Evolutionary conservation across 2,113 vertebrate species (phyloP).

Genomic region (Gorsachius goisagi): DNA sequence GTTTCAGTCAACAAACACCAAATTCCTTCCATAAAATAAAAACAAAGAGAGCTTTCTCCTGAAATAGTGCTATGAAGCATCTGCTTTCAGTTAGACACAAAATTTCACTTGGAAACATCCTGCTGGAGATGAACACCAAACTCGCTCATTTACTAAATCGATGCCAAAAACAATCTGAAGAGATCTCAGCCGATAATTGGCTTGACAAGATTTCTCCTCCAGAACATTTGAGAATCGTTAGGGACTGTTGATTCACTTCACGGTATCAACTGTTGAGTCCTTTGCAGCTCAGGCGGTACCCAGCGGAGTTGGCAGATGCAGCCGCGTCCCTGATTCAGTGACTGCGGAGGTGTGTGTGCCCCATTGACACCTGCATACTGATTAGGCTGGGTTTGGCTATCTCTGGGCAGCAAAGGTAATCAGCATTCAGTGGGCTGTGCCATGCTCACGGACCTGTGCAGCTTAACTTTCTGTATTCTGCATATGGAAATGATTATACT

Average conservation of each 20-base stretch:
- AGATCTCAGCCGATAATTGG: background rate
- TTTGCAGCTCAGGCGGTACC: background rate
- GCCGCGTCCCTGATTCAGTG: background rate
- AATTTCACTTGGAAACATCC: conserved; percentile 23
- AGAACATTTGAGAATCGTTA: background rate
- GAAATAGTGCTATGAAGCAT: background rate
- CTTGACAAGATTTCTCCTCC: background rate
- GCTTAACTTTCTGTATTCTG: background rate
- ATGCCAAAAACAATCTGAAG: conserved; percentile 24
- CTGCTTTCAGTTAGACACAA: conserved; percentile 19
- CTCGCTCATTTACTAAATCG: background rate
- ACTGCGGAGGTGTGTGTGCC: background rate
- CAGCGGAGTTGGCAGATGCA: background rate
- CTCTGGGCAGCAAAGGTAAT: background rate
- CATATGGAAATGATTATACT: background rate
- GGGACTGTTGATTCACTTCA: background rate
- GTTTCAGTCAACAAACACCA: background rate
- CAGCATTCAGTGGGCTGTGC: background rate
- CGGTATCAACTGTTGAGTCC: background rate
- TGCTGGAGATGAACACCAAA: background rate
- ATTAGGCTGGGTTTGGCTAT: background rate
- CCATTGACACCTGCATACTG: background rate
- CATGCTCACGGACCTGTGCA: background rate
- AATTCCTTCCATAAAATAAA: conserved; percentile 6
- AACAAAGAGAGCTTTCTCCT: background rate